Evolutionary conservation across 2,113 vertebrate species (phyloP).

Genomic region (Garra rufa): DNA sequence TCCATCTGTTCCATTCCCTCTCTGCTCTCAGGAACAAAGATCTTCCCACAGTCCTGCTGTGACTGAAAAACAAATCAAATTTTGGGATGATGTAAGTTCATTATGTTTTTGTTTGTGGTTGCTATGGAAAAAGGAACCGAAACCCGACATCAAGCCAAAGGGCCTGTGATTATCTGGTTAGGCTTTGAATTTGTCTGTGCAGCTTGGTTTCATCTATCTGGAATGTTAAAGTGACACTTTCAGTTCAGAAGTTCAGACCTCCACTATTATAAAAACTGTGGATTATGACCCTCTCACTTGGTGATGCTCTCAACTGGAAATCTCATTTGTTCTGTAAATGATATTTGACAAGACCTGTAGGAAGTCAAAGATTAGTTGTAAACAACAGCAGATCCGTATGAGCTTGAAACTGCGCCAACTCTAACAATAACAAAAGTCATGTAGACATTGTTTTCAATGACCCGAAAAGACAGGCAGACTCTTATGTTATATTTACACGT

Average conservation of each 20-base stretch:
- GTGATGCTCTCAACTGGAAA: neutral
- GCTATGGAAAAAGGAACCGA: constrained; percentile 64
- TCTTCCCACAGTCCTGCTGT: constrained; percentile 38
- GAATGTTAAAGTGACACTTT: neutral
- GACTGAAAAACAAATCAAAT: constrained; percentile 29
- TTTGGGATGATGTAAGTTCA: constrained; percentile 57
- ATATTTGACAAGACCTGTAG: neutral
- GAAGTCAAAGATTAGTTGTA: neutral
- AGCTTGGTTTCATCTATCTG: neutral
- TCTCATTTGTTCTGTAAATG: constrained; percentile 23
- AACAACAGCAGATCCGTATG: neutral
- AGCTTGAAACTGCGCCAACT: neutral
- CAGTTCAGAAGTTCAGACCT: constrained; percentile 22
- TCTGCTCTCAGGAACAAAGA: constrained; percentile 3
- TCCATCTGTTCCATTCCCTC: constrained; percentile 3
- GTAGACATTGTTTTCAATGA: neutral
- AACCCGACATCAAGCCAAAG: constrained; percentile 53
- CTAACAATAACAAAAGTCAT: neutral
- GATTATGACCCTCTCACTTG: constrained; percentile 2
- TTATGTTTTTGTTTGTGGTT: constrained; percentile 67
- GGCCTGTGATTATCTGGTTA: constrained; percentile 22
- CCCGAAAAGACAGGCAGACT: neutral
- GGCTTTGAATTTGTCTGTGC: neutral
- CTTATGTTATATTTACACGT: neutral
- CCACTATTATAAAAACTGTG: neutral